These are phyloP conservation scores for Mormyrops attenuatus DNA, from an alignment of 2,797 vertebrate genomes.

Conservation along the genomic window DNA sequence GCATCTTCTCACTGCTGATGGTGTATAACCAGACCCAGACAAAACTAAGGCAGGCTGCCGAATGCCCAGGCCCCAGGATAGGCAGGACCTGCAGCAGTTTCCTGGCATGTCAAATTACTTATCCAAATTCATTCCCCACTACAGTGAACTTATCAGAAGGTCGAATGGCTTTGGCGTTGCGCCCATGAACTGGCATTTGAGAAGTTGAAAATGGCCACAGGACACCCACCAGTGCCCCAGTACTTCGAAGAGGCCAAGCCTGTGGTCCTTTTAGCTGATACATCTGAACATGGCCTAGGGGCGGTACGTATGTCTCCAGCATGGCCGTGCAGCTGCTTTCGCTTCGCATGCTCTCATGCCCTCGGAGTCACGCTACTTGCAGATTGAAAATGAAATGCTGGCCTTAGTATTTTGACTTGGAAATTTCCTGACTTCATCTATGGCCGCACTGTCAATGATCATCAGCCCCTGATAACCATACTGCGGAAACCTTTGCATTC, in stretches of 20 bases:
- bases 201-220: background rate
- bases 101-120: background rate
- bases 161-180: background rate
- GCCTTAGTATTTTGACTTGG: background rate
- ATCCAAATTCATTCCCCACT: background rate
- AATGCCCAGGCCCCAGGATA: background rate
- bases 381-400: background rate
- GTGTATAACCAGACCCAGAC: background rate
- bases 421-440: background rate
- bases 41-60: background rate
- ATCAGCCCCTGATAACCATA: background rate
- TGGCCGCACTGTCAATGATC: background rate
- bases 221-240: background rate
- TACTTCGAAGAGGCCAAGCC: background rate
- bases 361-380: background rate
- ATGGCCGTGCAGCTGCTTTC: background rate
- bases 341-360: background rate
- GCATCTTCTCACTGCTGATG: background rate
- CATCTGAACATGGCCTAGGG: background rate
- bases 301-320: background rate
- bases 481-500: background rate
- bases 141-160: background rate
- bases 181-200: background rate
- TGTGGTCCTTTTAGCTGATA: background rate
- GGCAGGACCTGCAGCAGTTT: background rate